phyloP scores from a whole-genome alignment of 2,113 vertebrate genomes.

The Sander lucioperca region DNA sequence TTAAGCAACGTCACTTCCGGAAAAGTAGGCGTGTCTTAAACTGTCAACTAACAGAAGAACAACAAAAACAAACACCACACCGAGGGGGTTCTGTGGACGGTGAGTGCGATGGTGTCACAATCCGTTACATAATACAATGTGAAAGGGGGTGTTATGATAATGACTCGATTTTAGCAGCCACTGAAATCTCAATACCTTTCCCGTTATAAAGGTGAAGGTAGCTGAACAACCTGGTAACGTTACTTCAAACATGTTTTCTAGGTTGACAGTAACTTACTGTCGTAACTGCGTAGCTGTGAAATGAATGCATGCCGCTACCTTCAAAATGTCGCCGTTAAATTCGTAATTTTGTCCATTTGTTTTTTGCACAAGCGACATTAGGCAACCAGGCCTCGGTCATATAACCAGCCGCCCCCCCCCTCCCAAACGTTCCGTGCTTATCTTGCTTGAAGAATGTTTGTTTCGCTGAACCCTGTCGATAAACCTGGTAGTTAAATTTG shows the following conservation, averaged over 20 bases:
- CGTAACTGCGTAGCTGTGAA: background rate
- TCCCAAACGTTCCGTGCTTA: background rate
- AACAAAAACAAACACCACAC: conserved; percentile 72
- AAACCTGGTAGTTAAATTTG: background rate
- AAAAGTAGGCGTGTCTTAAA: conserved; percentile 53
- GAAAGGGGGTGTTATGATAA: too few relatives aligned
- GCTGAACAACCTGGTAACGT: too few relatives aligned
- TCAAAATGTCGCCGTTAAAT: background rate
- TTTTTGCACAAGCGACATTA: background rate
- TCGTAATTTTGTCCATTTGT: background rate
- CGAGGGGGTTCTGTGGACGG: conserved; percentile 47
- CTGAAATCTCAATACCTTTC: background rate
- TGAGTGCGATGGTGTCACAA: conserved; percentile 47
- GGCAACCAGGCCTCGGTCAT: conserved; percentile 18
- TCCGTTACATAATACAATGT: background rate
- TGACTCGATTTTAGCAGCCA: background rate
- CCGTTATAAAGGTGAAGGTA: background rate
- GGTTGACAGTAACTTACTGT: background rate
- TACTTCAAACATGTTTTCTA: background rate
- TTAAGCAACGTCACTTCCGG: conserved; percentile 73
- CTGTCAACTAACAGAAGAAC: conserved; percentile 66
- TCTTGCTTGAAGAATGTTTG: background rate
- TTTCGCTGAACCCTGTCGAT: background rate
- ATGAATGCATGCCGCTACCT: too few relatives aligned
- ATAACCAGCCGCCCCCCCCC: background rate